Evolutionary conservation across 1,140 invertebrate species (phyloP), one percentile per base, ranked within the genome.

Genomic region (Lepidostoma basale): DNA sequence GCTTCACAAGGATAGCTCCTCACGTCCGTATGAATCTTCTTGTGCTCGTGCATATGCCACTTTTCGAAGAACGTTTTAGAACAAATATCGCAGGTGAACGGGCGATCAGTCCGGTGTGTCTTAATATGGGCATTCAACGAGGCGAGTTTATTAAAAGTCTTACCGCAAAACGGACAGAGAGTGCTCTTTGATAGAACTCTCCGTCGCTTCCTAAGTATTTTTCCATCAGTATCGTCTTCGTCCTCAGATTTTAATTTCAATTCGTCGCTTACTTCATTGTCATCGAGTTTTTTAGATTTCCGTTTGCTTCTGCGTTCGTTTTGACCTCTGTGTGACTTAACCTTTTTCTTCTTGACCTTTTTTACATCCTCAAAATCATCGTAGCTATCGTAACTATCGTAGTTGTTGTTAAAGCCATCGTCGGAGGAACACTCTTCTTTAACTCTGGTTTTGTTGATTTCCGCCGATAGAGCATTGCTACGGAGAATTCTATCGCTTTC

Each of bases 31-130:
- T 88, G 87, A 0, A 76, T 70, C 30, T 74, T 76, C 72, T 79
- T 76, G 49, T 81, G 94, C 78, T 95, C 94, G 36, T 90, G 91
- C 8, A 95, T 76, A 12, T 93, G 93, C 0, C 92, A 89, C 81
- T 91, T 90, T 69, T 88, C 88, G 0, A 85, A 85, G 8, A 87
- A 86, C 0, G 79, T 75, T 44, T 86, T 93, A 10, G 89, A 88
- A 75, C 94, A 96, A 1, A 92, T 88, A 10, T 84, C 80, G 76
- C 93, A 96, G 9, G 91, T 76, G 66, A 79, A 86, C 10, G 75
- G 62, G 30, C 79, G 75, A 0, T 76, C 75, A n/a, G 78, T 80
- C 0, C 75, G 73, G 47, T 84, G 81, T 22, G 77, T 75, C 22
- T 76, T 73, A 60, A 80, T 70, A 23, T 83, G 80, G 49, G 81